Evolutionary conservation across 2,113 vertebrate species (phyloP), one percentile per base, ranked within the genome.

Genomic region (Thermophis baileyi): DNA sequence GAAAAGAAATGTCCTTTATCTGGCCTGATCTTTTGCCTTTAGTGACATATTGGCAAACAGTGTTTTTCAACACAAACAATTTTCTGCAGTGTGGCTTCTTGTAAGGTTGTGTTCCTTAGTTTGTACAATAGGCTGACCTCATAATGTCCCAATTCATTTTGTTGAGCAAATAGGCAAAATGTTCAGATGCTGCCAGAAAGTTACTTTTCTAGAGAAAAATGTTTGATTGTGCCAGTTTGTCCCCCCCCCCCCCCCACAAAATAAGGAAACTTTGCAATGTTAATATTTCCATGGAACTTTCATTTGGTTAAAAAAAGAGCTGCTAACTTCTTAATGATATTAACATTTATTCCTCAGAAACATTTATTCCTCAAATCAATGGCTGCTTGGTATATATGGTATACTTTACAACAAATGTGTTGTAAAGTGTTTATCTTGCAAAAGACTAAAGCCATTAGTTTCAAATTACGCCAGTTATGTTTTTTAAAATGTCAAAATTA

Each of bases 191-290:
- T 11, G 3, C 57, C 57, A 30, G 9, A 60, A 60, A 30, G 27
- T 60, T 60, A 60, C 57, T 60, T 60, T 60, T 3, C 57, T 11
- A 60, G 57, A 30, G 25, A 60, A 60, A 60, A 60, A 27, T 3
- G 25, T 30, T 30, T 30, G 57, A 27, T 60, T 10, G 18, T 20
- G 25, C 8, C 60, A n/a, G 30, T n/a, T 63, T 30, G n/a, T 0
- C 30, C 10, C 27, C 6, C 1, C 25, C 9, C 3, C 0, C 2
- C 1, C 25, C 25, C 9, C 0, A n/a, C n/a, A 47, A 47, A 30
- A 60, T 27, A 27, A 27, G 25, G 25, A 30, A 69, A n/a, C 30
- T n/a, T 63, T n/a, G 27, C 60, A 0, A 27, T 14, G 1, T 63
- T 14, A 63, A n/a, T 63, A 69, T 69, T 69, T 69, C 63, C 63